These are phyloP conservation scores for Podocnemis expansa DNA, from an alignment of 2,113 vertebrate species.

Conservation along the genomic window DNA sequence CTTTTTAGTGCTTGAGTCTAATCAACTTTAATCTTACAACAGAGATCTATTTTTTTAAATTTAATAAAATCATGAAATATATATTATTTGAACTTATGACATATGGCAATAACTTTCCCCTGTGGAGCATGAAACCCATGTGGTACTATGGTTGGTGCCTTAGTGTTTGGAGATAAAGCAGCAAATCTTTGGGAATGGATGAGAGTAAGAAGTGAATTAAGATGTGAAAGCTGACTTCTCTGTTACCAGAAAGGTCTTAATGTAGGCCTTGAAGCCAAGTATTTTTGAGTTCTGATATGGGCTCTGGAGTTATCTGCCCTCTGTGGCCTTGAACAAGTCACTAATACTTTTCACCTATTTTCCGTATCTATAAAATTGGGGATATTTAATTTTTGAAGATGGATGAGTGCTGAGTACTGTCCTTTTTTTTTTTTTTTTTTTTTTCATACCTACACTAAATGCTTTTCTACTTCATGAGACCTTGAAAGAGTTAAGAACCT, in stretches of 20 bases:
- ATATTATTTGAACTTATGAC: accelerated
- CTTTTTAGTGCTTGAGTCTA: neutral
- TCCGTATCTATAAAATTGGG: neutral
- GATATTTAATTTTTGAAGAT: neutral
- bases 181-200: neutral
- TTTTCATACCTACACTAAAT: neutral
- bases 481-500: neutral
- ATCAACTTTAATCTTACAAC: neutral
- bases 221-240: neutral
- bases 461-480: neutral
- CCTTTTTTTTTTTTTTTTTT: neutral
- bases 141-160: neutral
- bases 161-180: neutral
- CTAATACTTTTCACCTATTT: neutral
- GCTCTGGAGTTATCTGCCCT: neutral
- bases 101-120: neutral
- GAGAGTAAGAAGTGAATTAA: neutral
- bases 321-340: neutral
- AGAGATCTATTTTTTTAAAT: neutral
- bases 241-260: neutral
- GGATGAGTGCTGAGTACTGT: neutral
- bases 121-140: neutral
- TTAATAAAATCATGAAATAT: neutral
- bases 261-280: neutral
- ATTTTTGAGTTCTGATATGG: neutral